phyloP scores from a whole-genome alignment of 2,888 invertebrate genomes.

The Muscina levida region DNA sequence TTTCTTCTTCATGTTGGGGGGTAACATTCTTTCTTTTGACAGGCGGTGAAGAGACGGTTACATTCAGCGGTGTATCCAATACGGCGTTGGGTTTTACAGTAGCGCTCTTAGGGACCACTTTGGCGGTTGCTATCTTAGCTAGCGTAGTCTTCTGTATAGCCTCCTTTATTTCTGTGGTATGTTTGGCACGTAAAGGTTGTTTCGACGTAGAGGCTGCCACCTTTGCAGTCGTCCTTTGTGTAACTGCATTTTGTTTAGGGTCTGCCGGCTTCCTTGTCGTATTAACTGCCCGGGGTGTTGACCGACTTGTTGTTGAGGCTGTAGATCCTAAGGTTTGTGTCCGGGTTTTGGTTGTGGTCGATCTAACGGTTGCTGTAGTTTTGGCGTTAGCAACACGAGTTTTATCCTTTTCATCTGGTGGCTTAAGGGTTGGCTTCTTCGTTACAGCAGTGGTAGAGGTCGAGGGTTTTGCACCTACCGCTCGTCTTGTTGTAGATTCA shows the following conservation, averaged over 20 bases:
- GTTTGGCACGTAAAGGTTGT: slow-evolving; percentile 65
- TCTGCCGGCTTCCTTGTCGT: not conserved
- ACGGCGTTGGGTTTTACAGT: slow-evolving; percentile 75
- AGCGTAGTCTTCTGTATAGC: slow-evolving; percentile 38
- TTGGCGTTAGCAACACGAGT: not conserved
- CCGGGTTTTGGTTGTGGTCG: not conserved
- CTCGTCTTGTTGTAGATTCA: slow-evolving; percentile 14
- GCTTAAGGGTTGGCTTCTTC: not conserved
- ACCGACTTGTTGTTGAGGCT: not conserved
- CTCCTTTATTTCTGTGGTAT: slow-evolving; percentile 51
- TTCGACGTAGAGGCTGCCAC: slow-evolving; percentile 2
- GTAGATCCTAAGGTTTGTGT: not conserved
- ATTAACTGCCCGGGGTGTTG: not conserved
- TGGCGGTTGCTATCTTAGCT: slow-evolving; percentile 35
- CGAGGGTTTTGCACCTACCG: not conserved
- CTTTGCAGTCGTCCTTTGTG: not conserved
- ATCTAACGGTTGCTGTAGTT: not conserved
- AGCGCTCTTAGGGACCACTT: slow-evolving; percentile 7
- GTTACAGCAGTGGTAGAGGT: not conserved
- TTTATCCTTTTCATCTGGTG: slow-evolving; percentile 26
- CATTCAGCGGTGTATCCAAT: slow-evolving; percentile 78
- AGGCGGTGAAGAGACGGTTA: slow-evolving; percentile 79
- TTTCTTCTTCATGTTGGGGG: not conserved
- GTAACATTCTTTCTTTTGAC: slow-evolving; percentile 69
- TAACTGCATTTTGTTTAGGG: not conserved